These are phyloP conservation scores for Ciconia boyciana DNA, from an alignment of 2,113 vertebrate species.

Conservation along the genomic window DNA sequence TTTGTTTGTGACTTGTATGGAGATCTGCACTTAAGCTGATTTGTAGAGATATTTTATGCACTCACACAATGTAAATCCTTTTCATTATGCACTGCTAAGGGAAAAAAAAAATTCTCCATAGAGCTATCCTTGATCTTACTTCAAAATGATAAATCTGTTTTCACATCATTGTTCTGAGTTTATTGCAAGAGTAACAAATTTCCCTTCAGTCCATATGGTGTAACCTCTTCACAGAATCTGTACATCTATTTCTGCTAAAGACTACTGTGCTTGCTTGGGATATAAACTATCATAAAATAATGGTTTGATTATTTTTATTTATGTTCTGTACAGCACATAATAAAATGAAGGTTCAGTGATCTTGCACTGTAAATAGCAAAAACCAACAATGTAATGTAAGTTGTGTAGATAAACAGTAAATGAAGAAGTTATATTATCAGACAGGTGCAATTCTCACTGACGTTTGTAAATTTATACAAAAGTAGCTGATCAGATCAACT, in stretches of 20 bases:
- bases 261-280: neutral
- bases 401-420: neutral
- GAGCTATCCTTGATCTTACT: slow-evolving; percentile 1
- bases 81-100: slow-evolving; percentile 29
- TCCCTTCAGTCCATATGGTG: slow-evolving; percentile 6
- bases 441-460: neutral
- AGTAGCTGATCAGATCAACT: neutral
- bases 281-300: neutral
- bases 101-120: neutral
- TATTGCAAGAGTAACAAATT: slow-evolving; percentile 34
- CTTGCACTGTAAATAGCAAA: neutral
- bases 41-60: slow-evolving; percentile 49
- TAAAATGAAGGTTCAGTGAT: neutral
- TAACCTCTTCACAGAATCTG: slow-evolving; percentile 21
- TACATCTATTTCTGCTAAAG: slow-evolving; percentile 19
- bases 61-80: slow-evolving; percentile 38
- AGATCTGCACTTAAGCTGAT: neutral
- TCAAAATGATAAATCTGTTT: slow-evolving; percentile 59
- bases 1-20: slow-evolving; percentile 20
- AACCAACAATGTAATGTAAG: neutral
- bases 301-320: neutral
- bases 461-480: neutral
- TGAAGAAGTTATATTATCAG: neutral
- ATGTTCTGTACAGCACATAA: neutral
- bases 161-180: slow-evolving; percentile 42